phyloP scores from a whole-genome alignment of 1,140 invertebrate species.

The Dermatophagoides farinae region DNA sequence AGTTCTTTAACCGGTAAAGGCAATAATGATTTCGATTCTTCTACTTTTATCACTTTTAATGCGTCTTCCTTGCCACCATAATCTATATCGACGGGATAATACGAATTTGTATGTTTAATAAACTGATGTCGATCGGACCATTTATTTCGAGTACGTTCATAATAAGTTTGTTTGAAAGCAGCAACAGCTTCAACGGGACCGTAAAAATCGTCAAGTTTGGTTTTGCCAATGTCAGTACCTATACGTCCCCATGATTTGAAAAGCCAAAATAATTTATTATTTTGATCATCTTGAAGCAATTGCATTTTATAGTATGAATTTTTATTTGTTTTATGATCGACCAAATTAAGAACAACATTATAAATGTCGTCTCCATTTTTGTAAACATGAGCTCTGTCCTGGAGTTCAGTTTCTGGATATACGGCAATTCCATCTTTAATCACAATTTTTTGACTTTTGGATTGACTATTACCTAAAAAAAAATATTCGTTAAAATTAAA shows the following conservation, averaged over 20 bases:
- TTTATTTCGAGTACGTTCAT: constrained; percentile 62
- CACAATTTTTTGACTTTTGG: constrained; percentile 30
- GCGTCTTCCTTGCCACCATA: constrained; percentile 29
- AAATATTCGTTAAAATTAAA: not conserved
- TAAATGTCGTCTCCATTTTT: constrained; percentile 37
- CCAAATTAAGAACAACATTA: constrained; percentile 53
- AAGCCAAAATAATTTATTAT: constrained; percentile 40
- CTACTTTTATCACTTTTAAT: not conserved
- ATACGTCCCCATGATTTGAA: constrained; percentile 87
- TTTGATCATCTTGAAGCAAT: constrained; percentile 49
- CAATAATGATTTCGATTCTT: constrained; percentile 40
- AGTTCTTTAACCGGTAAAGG: constrained; percentile 54
- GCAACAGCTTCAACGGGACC: constrained; percentile 37
- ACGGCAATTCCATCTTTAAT: constrained; percentile 63
- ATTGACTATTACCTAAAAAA: not conserved
- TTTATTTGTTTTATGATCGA: constrained; percentile 60
- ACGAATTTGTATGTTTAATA: constrained; percentile 52
- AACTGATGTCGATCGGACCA: constrained; percentile 49
- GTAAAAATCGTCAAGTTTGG: constrained; percentile 42
- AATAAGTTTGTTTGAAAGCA: constrained; percentile 45
- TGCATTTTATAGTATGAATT: constrained; percentile 94
- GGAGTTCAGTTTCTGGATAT: constrained; percentile 67
- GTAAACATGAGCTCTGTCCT: constrained; percentile 60
- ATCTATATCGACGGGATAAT: constrained; percentile 78
- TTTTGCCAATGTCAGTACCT: constrained; percentile 70